These are phyloP conservation scores for Leptonema lineaticorne DNA, from an alignment of 1,140 invertebrate species.

Conservation along the genomic window DNA sequence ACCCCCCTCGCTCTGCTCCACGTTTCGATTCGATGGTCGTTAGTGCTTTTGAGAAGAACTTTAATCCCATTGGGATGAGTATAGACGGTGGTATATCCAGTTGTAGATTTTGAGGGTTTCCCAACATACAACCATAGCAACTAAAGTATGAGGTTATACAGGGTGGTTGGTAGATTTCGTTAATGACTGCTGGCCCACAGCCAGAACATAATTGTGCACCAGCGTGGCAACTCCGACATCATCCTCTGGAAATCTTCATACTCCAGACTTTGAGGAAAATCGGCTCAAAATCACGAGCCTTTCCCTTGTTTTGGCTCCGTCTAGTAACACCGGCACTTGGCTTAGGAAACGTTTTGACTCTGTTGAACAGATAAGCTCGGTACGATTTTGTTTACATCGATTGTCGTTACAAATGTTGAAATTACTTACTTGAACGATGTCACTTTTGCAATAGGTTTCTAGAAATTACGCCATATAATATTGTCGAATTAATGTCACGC, in stretches of 20 bases:
- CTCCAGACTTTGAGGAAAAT: background rate
- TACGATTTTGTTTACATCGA: background rate
- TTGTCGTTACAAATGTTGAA: too few relatives aligned
- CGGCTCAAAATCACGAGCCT: background rate
- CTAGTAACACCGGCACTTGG: background rate
- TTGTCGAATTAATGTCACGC: too few relatives aligned
- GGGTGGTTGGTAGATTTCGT: slow-evolving; percentile 16
- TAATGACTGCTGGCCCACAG: slow-evolving; percentile 38
- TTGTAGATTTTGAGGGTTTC: background rate
- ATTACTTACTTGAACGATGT: too few relatives aligned
- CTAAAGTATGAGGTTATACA: background rate
- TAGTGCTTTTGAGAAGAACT: background rate
- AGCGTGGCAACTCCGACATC: background rate
- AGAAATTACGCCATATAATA: too few relatives aligned
- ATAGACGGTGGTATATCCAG: background rate
- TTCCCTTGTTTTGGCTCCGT: background rate
- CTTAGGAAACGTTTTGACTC: background rate
- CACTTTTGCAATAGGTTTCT: too few relatives aligned
- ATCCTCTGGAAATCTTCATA: background rate
- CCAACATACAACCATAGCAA: background rate
- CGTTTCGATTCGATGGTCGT: background rate
- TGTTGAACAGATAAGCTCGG: background rate
- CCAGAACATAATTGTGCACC: slow-evolving; percentile 40
- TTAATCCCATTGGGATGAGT: background rate
- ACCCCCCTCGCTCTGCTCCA: too few relatives aligned